A percentile compares a stretch with the other conserved stretches of the same genome.
phyloP scores from a whole-genome alignment of 2,113 vertebrate genomes.

The Coracopsis vasa region DNA sequence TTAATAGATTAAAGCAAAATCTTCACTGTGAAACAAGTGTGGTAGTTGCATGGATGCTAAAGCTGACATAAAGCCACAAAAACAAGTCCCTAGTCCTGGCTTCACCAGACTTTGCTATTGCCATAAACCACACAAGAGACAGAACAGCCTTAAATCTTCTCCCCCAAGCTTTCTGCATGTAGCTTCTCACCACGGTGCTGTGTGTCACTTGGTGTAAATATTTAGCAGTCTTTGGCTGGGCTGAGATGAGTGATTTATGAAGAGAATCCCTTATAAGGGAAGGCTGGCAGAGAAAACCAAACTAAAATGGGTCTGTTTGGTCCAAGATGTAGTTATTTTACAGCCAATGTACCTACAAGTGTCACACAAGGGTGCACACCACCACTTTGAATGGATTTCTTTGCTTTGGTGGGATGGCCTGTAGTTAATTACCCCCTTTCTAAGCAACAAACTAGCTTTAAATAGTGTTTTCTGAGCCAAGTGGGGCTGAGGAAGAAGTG shows the following conservation, averaged over 20 bases:
- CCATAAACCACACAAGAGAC: neutral
- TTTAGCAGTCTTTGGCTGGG: neutral
- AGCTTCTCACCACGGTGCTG: neutral
- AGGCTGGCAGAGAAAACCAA: neutral
- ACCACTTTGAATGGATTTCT: neutral
- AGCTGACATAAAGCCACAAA: neutral
- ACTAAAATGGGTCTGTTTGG: neutral
- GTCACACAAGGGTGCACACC: neutral
- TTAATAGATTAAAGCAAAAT: neutral
- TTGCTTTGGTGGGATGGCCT: neutral
- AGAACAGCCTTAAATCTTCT: neutral
- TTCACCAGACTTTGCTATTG: neutral
- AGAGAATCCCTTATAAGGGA: neutral
- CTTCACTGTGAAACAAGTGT: neutral
- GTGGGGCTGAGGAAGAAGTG: neutral
- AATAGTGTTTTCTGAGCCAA: neutral
- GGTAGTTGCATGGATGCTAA: neutral
- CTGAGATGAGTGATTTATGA: neutral
- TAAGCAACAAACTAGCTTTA: neutral
- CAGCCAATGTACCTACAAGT: neutral
- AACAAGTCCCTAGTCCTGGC: neutral
- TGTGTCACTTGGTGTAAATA: slow-evolving; percentile 20
- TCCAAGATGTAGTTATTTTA: neutral
- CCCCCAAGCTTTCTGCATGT: neutral
- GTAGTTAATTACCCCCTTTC: neutral